These are phyloP conservation scores for Ennomos erosarius DNA, from an alignment of 2,888 invertebrate genomes.

Conservation along the genomic window DNA sequence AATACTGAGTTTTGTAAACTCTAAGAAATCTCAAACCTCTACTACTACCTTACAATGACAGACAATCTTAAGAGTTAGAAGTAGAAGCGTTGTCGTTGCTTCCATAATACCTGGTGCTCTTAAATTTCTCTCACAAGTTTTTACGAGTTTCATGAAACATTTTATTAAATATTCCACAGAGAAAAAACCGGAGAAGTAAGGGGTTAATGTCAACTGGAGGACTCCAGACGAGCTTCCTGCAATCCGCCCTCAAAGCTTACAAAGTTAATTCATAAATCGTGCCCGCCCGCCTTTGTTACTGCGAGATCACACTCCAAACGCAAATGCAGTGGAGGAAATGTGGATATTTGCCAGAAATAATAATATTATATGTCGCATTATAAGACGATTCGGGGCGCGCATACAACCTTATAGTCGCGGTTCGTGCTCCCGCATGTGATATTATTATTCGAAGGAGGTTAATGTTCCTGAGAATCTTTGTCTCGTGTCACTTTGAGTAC, in stretches of 20 bases:
- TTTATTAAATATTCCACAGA: conserved; percentile 30
- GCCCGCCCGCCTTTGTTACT: conserved; percentile 24
- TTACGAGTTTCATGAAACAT: conserved; percentile 19
- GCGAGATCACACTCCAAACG: conserved; percentile 29
- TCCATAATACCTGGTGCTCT: conserved; percentile 1
- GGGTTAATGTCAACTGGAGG: conserved; percentile 38
- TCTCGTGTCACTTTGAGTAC: not conserved
- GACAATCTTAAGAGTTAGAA: no score
- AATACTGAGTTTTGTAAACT: no score
- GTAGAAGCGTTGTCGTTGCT: no score
- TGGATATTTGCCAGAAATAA: conserved; percentile 36
- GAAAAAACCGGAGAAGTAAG: conserved; percentile 29
- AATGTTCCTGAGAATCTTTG: conserved; percentile 12
- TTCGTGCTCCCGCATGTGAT: conserved; percentile 15
- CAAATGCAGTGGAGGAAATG: conserved; percentile 32
- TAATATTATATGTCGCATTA: conserved; percentile 28
- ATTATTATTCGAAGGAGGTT: conserved; percentile 17
- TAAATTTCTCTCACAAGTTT: conserved; percentile 9
- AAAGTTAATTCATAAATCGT: conserved; percentile 36
- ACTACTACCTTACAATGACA: no score
- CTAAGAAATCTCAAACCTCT: no score
- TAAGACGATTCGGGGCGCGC: conserved; percentile 20
- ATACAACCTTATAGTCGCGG: conserved; percentile 20
- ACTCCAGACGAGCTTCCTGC: conserved; percentile 32
- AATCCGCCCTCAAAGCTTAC: conserved; percentile 25